Evolutionary conservation across 2,888 invertebrate genomes (phyloP).

Genomic region (Linnaemya vulpina): DNA sequence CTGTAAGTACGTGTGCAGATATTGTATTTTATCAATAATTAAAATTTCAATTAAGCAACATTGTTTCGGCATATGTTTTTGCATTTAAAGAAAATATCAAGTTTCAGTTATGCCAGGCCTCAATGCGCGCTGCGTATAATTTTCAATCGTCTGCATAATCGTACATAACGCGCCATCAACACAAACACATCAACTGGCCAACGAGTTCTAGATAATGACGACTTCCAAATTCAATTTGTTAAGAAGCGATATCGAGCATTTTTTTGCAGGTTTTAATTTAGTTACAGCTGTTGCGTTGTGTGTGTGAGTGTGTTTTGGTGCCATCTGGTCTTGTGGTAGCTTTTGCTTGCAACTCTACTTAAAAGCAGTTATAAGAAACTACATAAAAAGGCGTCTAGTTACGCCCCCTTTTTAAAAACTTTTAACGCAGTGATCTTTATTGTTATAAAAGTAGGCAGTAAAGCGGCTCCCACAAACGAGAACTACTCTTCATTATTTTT

Average conservation of each 20-base stretch:
- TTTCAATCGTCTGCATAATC: not conserved
- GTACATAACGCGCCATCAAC: not conserved
- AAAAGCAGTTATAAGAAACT: no score
- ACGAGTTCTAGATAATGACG: not conserved
- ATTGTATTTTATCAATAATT: slow-evolving; percentile 67
- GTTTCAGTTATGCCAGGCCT: slow-evolving; percentile 52
- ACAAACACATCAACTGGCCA: slow-evolving; percentile 10
- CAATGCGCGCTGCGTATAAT: slow-evolving; percentile 23
- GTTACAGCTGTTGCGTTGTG: not conserved
- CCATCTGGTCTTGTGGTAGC: no score
- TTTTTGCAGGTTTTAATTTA: not conserved
- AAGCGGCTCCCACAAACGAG: no score
- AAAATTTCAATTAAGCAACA: slow-evolving; percentile 67
- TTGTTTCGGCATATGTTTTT: slow-evolving; percentile 66
- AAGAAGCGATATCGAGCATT: not conserved
- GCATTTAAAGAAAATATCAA: slow-evolving; percentile 63
- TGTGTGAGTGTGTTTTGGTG: no score
- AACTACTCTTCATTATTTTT: no score
- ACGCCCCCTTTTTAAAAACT: no score
- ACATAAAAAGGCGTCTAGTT: no score
- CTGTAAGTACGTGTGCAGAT: slow-evolving; percentile 45
- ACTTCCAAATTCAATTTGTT: not conserved
- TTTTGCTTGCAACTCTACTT: no score
- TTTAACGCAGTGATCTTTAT: no score
- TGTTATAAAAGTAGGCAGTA: no score